Evolutionary conservation across 1,140 invertebrate species (phyloP), one percentile per base, ranked within the genome.

Genomic region (Drosophila subpulchrella): DNA sequence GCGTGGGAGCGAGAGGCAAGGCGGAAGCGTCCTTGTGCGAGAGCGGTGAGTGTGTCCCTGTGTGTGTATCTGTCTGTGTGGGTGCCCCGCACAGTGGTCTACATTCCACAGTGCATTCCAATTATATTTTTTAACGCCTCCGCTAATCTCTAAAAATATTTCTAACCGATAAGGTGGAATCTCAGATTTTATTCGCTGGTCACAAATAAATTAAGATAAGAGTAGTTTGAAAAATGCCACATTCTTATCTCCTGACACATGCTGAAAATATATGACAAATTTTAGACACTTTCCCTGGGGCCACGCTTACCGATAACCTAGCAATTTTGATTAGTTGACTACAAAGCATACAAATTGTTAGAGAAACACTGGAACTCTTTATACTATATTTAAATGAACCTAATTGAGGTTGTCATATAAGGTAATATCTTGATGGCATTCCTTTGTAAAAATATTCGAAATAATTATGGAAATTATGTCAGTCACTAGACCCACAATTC

Each of bases 21-120:
- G 78, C 82, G 82, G 78, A 81, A 85, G 78, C 82, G 82, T 81
- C 82, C 82, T 85, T 85, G 82, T 60, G 72, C 34, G 55, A 78
- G 74, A 85, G 61, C 58, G 73, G 60, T 74, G 57, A 81, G 74
- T 39, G 44, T 70, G 67, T 53, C 53, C 57, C 57, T 66, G 42
- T 55, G 36, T 56, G 15, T 24, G 48, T 57, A 53, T 50, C 53
- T 66, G 42, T 42, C 15, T 30, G 17, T 47, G n/a, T 51, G 41
- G 8, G n/a, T 50, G 17, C 55, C 13, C 55, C 13, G 38, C 32
- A 65, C 53, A 55, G 53, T 71, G 53, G 50, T 36, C n/a, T 2
- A 8, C n/a, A 15, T 15, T 15, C n/a, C 6, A 6, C 0, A 32
- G 8, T 17, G 15, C 42, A 44, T 10, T 48, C 4, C 6, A 17